Percentiles rank a stretch among this genome's conserved stretches.
phyloP scores from a whole-genome alignment of 2,113 vertebrate genomes.

The Eudorcas thomsonii region DNA sequence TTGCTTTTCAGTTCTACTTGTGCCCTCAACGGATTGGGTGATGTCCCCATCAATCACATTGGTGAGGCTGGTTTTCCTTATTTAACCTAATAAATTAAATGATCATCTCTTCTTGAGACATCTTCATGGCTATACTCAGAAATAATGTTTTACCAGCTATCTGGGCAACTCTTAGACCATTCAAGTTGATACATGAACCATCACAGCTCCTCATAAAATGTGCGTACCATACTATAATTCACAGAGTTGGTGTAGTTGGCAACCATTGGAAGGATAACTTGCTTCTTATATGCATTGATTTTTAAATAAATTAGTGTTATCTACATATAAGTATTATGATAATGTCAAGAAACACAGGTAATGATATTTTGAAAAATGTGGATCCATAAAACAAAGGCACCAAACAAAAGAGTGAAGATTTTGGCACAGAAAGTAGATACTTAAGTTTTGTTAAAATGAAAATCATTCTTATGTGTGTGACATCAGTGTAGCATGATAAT shows the following conservation, averaged over 20 bases:
- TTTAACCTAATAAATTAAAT: not conserved
- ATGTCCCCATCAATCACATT: not conserved
- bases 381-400: not conserved
- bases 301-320: not conserved
- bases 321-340: not conserved
- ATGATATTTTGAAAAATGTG: not conserved
- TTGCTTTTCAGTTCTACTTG: not conserved
- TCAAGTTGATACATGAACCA: not conserved
- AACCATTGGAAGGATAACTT: not conserved
- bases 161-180: not conserved
- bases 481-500: not conserved
- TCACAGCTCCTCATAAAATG: not conserved
- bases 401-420: not conserved
- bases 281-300: not conserved
- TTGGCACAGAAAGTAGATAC: not conserved
- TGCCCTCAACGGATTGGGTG: fast-evolving
- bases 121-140: not conserved
- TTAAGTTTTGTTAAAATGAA: not conserved
- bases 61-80: not conserved
- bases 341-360: not conserved
- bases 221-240: not conserved
- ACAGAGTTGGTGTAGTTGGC: not conserved
- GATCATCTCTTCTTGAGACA: not conserved
- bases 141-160: not conserved
- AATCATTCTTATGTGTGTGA: not conserved